Evolutionary conservation across 2,113 vertebrate species (phyloP).

Genomic region (Chrysemys picta): DNA sequence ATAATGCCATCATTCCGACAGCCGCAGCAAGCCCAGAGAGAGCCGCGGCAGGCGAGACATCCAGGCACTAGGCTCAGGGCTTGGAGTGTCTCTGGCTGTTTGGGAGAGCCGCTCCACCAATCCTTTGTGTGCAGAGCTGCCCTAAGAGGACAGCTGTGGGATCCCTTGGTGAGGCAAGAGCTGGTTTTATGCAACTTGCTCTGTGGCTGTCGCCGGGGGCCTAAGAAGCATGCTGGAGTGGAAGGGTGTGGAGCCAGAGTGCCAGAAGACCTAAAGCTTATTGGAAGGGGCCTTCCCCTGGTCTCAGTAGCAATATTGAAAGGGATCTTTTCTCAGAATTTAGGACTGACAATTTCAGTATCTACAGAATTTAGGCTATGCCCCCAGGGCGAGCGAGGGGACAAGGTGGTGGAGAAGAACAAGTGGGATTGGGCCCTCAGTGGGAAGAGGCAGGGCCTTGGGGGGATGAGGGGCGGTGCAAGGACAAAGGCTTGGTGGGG

Average conservation of each 20-base stretch:
- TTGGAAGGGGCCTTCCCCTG: neutral
- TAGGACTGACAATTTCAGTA: fast-evolving
- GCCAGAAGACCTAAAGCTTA: neutral
- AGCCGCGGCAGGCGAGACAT: neutral
- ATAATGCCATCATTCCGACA: neutral
- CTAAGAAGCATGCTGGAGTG: neutral
- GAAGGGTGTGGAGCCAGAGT: neutral
- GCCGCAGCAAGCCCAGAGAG: neutral
- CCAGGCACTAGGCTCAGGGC: neutral
- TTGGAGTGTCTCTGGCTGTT: neutral
- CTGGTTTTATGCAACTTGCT: neutral
- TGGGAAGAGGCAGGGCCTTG: too few species aligned
- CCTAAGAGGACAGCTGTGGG: neutral
- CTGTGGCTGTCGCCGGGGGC: neutral
- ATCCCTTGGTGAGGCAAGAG: neutral
- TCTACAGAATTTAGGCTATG: too few species aligned
- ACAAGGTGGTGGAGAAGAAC: too few species aligned
- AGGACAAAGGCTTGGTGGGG: too few species aligned
- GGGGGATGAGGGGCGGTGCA: fast-evolving
- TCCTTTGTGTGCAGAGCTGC: neutral
- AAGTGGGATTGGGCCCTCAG: too few species aligned
- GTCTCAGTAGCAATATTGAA: neutral
- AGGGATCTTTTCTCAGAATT: neutral
- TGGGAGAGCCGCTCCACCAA: neutral
- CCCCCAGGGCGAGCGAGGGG: too few species aligned